Evolutionary conservation across 2,113 vertebrate species (phyloP), one percentile per base, ranked within the genome.

Genomic region (Chaetodon trifascialis): DNA sequence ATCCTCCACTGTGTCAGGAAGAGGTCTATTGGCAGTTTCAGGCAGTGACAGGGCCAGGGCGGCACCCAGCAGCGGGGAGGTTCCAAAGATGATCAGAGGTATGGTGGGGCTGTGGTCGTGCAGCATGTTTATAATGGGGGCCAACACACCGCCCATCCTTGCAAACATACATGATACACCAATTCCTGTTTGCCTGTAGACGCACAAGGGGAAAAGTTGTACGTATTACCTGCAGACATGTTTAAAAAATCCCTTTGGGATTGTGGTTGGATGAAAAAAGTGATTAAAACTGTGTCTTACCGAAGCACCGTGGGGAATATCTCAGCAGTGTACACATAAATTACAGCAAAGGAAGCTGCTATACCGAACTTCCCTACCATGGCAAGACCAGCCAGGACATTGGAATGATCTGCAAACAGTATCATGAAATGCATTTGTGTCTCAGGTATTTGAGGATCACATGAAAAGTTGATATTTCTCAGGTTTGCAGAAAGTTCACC

Each of bases 351-450:
- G 71, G 96, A 96, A 10, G 95, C 96, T 25, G 96, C 94, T 72
- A 97, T 95, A 11, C 96, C 96, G 87, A 96, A 96, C 90, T 97
- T 96, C 54, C 96, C 96, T 11, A 94, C 89, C 21, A 96, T 95
- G 0, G 96, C 95, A 2, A 96, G 94, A 70, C 82, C 93, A 0
- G 92, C 89, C 74, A 89, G 78, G 51, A 95, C 49, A 5, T 80
- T 89, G 52, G 94, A 89, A 76, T 94, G 83, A 60, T 92, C 96
- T 97, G 23, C 7, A 86, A 62, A 66, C 10, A 44, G 16, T 58
- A 30, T 51, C 1, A 21, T 25, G 1, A 23, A 71, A 46, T 23
- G 51, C 34, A 65, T 59, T 5, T 4, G 9, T 38, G 40, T 30
- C 12, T 25, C 5, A 56, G 54, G 7, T 59, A 36, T 8, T 64